These are phyloP conservation scores for Epinephelus cyanopodus DNA, from an alignment of 2,113 vertebrate species.

Conservation along the genomic window DNA sequence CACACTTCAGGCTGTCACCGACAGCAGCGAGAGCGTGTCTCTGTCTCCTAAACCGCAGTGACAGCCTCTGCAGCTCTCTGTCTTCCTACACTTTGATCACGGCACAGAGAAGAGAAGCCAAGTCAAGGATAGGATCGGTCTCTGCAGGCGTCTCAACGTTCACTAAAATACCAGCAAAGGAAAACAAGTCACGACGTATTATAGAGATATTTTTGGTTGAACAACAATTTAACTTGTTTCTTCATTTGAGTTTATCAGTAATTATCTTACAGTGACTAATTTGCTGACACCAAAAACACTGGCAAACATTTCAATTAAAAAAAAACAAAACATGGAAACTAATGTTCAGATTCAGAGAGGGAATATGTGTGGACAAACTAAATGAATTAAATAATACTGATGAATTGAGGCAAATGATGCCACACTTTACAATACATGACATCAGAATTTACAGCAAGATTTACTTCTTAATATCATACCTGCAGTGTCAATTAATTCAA, in stretches of 20 bases:
- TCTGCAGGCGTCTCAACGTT: neutral
- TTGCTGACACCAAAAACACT: neutral
- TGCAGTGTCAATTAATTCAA: too few relatives aligned
- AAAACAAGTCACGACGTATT: neutral
- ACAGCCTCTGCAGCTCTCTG: constrained; percentile 35
- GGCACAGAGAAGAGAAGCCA: constrained; percentile 14
- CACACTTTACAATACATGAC: too few relatives aligned
- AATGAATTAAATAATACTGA: too few relatives aligned
- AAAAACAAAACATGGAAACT: too few relatives aligned
- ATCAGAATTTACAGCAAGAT: too few relatives aligned
- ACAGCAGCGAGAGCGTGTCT: neutral
- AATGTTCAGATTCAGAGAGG: too few relatives aligned
- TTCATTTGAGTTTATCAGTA: neutral
- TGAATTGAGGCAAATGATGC: too few relatives aligned
- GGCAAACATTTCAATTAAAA: neutral
- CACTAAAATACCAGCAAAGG: constrained; percentile 2
- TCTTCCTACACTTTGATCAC: constrained; percentile 48
- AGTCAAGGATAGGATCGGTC: constrained; percentile 5
- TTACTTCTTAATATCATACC: too few relatives aligned
- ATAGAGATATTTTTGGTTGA: neutral
- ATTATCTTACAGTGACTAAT: neutral
- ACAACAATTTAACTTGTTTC: neutral
- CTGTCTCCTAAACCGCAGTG: constrained; percentile 27
- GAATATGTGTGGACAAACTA: too few relatives aligned
- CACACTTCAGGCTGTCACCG: constrained; percentile 25